Conservation (phyloP, 1,140 invertebrate species). For the Nebria ingens region DNA sequence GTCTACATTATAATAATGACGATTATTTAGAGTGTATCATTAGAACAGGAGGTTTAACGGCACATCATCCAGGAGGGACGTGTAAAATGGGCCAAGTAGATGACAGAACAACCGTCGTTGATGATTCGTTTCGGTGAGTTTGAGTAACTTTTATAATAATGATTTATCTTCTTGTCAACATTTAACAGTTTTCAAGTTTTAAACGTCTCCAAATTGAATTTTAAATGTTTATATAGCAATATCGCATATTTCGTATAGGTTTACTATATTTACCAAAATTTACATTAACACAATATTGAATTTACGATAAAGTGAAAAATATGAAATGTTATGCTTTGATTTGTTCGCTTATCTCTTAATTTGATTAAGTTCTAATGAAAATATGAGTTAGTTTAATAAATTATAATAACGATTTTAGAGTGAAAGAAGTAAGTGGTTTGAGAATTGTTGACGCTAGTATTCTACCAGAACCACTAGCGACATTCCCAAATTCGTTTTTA, state of each 20-base stretch:
- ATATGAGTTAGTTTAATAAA: constrained; percentile 12
- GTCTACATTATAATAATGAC: constrained; percentile 33
- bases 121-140: constrained; percentile 42
- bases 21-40: constrained; percentile 55
- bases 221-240: background rate
- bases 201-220: background rate
- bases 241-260: no score
- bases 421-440: constrained; percentile 46
- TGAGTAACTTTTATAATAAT: background rate
- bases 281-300: no score
- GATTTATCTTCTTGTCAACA: background rate
- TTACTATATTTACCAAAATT: no score
- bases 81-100: constrained; percentile 45
- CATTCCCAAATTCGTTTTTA: constrained; percentile 57
- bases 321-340: no score
- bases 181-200: background rate
- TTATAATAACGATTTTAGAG: constrained; percentile 37
- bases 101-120: constrained; percentile 40
- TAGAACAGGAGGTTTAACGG: constrained; percentile 49
- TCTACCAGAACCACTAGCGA: constrained; percentile 53
- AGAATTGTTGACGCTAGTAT: constrained; percentile 62
- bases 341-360: no score
- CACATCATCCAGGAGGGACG: constrained; percentile 57
- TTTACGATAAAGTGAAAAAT: no score
- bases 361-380: no score